A percentile compares a stretch with the other conserved stretches of the same genome.
Evolutionary conservation across 1,140 invertebrate genomes (phyloP).

Genomic region (Delia radicum): DNA sequence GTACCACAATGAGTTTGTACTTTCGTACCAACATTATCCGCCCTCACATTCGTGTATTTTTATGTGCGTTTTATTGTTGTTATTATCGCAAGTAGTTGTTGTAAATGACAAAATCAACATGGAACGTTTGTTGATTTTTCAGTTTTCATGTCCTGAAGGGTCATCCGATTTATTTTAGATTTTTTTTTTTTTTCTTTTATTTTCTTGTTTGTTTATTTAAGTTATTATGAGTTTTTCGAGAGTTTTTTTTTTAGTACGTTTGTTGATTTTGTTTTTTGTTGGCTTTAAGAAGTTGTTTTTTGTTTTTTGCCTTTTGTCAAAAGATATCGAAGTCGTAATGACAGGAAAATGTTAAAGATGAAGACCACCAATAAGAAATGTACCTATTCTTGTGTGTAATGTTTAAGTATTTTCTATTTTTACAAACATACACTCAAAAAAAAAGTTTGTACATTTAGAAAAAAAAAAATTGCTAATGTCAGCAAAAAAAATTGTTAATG

Average conservation of each 20-base stretch:
- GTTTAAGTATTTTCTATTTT: too few relatives aligned
- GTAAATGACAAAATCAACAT: slow-evolving; percentile 1
- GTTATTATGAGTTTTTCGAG: background rate
- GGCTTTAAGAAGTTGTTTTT: too few relatives aligned
- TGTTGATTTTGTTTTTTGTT: background rate
- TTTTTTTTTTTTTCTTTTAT: background rate
- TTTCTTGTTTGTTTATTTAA: background rate
- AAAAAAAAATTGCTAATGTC: too few relatives aligned
- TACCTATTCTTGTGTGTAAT: too few relatives aligned
- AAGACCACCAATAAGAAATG: too few relatives aligned
- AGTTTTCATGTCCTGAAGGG: background rate
- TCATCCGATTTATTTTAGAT: background rate
- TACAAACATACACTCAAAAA: too few relatives aligned
- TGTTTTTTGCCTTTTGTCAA: background rate
- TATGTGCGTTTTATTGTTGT: background rate
- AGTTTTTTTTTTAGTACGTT: background rate
- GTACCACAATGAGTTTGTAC: background rate
- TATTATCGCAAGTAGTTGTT: background rate
- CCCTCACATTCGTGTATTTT: background rate
- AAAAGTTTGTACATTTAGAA: too few relatives aligned
- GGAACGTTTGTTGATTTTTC: background rate
- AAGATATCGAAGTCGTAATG: background rate
- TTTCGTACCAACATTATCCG: background rate
- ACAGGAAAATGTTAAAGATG: background rate
- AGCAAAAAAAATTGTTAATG: too few relatives aligned